Evolutionary conservation across 2,797 vertebrate species (phyloP).

Genomic region (Dendrocincla fuliginosa): DNA sequence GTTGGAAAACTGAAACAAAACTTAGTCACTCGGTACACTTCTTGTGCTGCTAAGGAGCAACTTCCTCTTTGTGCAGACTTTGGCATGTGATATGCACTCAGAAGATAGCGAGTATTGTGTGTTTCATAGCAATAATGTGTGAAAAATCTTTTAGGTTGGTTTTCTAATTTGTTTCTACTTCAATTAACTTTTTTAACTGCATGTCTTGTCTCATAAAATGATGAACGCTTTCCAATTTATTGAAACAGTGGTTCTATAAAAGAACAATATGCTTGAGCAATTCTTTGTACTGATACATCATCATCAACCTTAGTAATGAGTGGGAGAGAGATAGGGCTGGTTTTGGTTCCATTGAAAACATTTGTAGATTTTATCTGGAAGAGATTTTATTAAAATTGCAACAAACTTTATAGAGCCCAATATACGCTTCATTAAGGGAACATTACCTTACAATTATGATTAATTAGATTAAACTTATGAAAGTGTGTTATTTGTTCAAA

Average conservation of each 20-base stretch:
- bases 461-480: constrained; percentile 97
- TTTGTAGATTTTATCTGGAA: constrained; percentile 80
- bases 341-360: constrained; percentile 65
- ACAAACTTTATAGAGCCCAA: constrained; percentile 89
- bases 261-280: constrained; percentile 72
- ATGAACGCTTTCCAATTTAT: constrained; percentile 88
- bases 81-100: fast-evolving
- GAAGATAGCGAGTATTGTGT: background rate
- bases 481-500: constrained; percentile 89
- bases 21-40: background rate
- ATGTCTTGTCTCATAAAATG: constrained; percentile 70
- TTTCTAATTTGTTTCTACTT: constrained; percentile 54
- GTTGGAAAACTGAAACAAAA: background rate
- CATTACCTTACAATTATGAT: constrained; percentile 95
- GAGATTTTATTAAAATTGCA: constrained; percentile 84
- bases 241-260: constrained; percentile 79
- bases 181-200: constrained; percentile 70
- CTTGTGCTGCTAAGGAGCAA: background rate
- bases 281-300: constrained; percentile 64
- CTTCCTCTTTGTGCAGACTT: background rate
- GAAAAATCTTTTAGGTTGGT: constrained; percentile 22
- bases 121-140: background rate
- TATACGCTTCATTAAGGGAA: constrained; percentile 93
- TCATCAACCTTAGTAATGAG: constrained; percentile 63
- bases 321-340: constrained; percentile 44